Conservation (phyloP, 2,797 vertebrate genomes). For the Denticeps clupeoides region DNA sequence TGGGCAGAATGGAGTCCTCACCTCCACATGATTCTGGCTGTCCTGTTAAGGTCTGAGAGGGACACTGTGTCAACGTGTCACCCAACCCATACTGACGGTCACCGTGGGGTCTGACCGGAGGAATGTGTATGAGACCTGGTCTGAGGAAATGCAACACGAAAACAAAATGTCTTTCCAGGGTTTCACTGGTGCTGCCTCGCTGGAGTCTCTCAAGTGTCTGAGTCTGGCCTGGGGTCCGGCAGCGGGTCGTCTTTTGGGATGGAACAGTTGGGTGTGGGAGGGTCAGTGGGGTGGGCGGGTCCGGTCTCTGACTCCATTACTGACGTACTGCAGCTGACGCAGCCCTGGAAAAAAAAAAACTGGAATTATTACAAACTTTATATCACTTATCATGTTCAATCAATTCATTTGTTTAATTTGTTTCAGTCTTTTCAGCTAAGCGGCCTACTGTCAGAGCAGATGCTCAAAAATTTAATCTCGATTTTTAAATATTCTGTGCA, state of each 20-base stretch:
- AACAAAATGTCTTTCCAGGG: neutral
- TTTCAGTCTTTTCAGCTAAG: too few relatives aligned
- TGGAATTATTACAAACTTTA: neutral
- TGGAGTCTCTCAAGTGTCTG: conserved; percentile 40
- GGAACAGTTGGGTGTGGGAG: conserved; percentile 35
- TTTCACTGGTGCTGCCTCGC: neutral
- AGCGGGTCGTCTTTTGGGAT: conserved; percentile 32
- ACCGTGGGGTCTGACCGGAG: conserved; percentile 21
- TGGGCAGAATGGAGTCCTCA: too few relatives aligned
- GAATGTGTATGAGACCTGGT: conserved; percentile 21
- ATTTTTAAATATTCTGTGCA: too few relatives aligned
- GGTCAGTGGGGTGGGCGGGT: conserved; percentile 20
- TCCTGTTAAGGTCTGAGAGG: too few relatives aligned
- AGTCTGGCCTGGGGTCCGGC: conserved; percentile 25
- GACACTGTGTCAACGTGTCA: neutral
- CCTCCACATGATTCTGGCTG: too few relatives aligned
- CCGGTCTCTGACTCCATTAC: conserved; percentile 5
- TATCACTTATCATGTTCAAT: neutral
- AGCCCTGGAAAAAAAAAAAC: conserved; percentile 37
- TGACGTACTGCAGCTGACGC: conserved; percentile 37
- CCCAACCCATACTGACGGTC: conserved; percentile 14
- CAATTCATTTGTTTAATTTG: neutral
- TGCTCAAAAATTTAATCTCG: too few relatives aligned
- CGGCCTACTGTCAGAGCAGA: too few relatives aligned
- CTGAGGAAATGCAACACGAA: too few relatives aligned